Conservation (phyloP, 2,797 vertebrate genomes). For the Gymnothorax javanicus region DNA sequence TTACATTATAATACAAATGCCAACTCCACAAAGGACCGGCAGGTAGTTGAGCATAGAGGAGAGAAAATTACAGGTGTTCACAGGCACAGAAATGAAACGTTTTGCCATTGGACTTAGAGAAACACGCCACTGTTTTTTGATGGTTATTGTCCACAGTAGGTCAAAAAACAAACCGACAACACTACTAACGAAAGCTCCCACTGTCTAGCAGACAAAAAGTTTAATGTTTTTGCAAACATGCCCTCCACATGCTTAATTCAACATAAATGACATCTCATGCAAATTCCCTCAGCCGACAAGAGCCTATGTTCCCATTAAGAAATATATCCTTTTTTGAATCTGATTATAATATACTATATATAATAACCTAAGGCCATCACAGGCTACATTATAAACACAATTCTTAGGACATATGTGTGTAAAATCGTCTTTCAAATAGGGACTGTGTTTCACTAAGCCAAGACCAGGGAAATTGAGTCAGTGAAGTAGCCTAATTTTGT, state of each 20-base stretch:
- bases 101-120: background rate
- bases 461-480: background rate
- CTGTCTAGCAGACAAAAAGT: background rate
- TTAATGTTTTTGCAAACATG: background rate
- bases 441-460: background rate
- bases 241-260: background rate
- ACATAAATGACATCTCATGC: background rate
- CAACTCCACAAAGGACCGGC: conserved; percentile 49
- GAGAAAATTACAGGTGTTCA: conserved; percentile 18
- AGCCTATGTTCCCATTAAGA: background rate
- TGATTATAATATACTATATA: background rate
- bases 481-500: background rate
- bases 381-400: background rate
- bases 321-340: background rate
- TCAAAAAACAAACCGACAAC: background rate
- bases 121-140: conserved; percentile 2
- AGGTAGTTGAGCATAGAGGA: conserved; percentile 35
- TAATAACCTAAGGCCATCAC: background rate
- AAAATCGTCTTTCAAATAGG: background rate
- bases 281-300: background rate
- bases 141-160: background rate
- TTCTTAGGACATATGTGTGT: background rate
- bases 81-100: background rate
- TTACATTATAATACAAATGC: conserved; percentile 43
- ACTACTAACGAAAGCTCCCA: background rate